phyloP scores from a whole-genome alignment of 2,888 invertebrate genomes.

The Megaustenia siamemsis region DNA sequence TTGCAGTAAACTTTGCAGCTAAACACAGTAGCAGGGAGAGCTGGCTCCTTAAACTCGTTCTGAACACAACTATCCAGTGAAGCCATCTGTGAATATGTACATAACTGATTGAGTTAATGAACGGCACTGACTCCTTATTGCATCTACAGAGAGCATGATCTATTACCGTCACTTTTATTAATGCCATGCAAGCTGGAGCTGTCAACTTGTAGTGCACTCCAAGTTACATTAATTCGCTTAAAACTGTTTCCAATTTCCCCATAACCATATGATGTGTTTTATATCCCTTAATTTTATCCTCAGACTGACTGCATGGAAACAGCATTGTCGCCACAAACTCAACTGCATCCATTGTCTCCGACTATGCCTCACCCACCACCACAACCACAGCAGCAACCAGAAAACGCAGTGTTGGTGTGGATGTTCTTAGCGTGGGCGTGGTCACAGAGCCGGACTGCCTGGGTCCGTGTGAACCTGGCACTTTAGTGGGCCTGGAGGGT shows the following conservation, averaged over 20 bases:
- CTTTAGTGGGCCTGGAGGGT: constrained; percentile 96
- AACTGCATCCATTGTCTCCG: not conserved
- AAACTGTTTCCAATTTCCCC: not conserved
- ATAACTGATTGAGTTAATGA: not conserved
- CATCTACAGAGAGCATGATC: too few relatives aligned
- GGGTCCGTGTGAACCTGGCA: constrained; percentile 99
- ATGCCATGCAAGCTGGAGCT: too few relatives aligned
- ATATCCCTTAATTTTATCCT: not conserved
- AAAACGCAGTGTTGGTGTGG: constrained; percentile 64
- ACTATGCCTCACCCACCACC: not conserved
- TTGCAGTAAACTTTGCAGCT: too few relatives aligned
- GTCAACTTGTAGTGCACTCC: too few relatives aligned
- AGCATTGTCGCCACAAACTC: not conserved
- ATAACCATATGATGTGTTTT: not conserved
- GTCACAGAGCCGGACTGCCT: constrained; percentile 97
- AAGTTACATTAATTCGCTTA: too few relatives aligned
- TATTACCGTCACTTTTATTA: too few relatives aligned
- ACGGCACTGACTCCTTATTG: too few relatives aligned
- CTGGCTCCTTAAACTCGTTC: too few relatives aligned
- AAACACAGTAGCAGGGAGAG: too few relatives aligned
- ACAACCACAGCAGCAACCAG: not conserved
- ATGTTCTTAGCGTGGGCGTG: constrained; percentile 88
- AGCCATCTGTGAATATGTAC: not conserved
- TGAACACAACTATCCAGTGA: too few relatives aligned
- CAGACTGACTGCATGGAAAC: constrained; percentile 8